phyloP scores from a whole-genome alignment of 2,113 vertebrate species.

The Isurus oxyrinchus region DNA sequence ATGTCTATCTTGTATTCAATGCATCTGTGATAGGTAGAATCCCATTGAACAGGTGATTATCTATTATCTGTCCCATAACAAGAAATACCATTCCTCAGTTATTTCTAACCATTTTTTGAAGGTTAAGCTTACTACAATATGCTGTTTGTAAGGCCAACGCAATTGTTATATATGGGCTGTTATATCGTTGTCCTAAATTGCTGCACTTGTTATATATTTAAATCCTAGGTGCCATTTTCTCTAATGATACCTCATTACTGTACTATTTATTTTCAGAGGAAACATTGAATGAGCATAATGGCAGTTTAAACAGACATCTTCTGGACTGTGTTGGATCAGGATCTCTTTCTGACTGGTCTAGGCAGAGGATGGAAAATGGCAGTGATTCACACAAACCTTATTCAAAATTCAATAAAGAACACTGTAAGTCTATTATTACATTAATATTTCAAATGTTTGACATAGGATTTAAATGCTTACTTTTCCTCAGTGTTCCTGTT shows the following conservation, averaged over 20 bases:
- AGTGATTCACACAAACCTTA: slow-evolving; percentile 7
- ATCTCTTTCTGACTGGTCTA: slow-evolving; percentile 15
- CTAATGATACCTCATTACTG: not conserved
- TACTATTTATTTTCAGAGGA: slow-evolving; percentile 7
- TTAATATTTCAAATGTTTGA: not conserved
- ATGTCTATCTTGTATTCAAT: not conserved
- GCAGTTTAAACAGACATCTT: not conserved
- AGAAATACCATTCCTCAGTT: not conserved
- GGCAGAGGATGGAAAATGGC: slow-evolving; percentile 24
- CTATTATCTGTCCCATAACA: not conserved
- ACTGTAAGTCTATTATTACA: not conserved
- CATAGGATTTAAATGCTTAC: not conserved
- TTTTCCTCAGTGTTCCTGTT: not conserved
- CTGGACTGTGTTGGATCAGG: slow-evolving; percentile 6
- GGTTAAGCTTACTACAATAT: not conserved
- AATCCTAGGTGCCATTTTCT: not conserved
- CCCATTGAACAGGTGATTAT: not conserved
- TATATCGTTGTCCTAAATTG: not conserved
- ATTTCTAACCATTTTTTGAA: not conserved
- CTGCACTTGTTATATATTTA: not conserved
- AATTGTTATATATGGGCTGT: not conserved
- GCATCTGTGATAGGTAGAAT: not conserved
- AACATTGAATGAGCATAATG: not conserved
- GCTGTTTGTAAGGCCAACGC: not conserved
- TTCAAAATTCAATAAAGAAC: slow-evolving; percentile 33